A percentile compares a stretch with the other conserved stretches of the same genome.
Conservation (phyloP, 2,888 invertebrate species). For the Vanessa cardui region DNA sequence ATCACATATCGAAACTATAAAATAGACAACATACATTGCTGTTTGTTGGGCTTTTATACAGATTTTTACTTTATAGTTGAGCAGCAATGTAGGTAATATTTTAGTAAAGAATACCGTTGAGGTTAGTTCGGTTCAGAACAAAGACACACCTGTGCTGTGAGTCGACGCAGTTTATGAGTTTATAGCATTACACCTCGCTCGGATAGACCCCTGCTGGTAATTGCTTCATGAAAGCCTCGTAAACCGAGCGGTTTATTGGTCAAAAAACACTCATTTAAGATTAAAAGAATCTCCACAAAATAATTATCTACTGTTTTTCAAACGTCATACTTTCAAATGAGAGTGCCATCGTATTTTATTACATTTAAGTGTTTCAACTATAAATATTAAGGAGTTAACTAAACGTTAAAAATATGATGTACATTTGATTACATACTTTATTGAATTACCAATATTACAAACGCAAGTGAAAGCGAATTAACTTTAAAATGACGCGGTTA, state of each 20-base stretch:
- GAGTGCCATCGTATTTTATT: constrained; percentile 20
- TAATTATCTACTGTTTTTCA: constrained; percentile 38
- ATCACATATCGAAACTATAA: neutral
- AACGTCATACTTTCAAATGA: constrained; percentile 19
- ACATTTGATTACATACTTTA: constrained; percentile 22
- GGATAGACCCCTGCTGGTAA: constrained; percentile 70
- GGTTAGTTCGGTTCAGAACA: constrained; percentile 32
- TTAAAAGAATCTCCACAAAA: constrained; percentile 38
- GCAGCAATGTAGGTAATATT: constrained; percentile 34
- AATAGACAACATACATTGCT: constrained; percentile 45
- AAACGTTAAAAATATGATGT: constrained; percentile 10
- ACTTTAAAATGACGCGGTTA: neutral
- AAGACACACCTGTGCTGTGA: constrained; percentile 73
- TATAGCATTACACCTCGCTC: constrained; percentile 76
- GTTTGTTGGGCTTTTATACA: neutral
- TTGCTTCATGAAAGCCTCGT: constrained; percentile 72
- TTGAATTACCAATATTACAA: constrained; percentile 14
- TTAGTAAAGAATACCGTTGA: constrained; percentile 34
- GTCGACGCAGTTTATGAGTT: constrained; percentile 71
- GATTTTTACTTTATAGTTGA: neutral
- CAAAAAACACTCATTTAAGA: constrained; percentile 52
- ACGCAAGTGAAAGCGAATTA: constrained; percentile 3
- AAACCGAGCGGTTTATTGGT: constrained; percentile 60
- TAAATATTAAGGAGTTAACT: constrained; percentile 13
- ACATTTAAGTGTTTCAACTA: constrained; percentile 18